phyloP scores from a whole-genome alignment of 2,797 vertebrate genomes.

The Mus caroli region DNA sequence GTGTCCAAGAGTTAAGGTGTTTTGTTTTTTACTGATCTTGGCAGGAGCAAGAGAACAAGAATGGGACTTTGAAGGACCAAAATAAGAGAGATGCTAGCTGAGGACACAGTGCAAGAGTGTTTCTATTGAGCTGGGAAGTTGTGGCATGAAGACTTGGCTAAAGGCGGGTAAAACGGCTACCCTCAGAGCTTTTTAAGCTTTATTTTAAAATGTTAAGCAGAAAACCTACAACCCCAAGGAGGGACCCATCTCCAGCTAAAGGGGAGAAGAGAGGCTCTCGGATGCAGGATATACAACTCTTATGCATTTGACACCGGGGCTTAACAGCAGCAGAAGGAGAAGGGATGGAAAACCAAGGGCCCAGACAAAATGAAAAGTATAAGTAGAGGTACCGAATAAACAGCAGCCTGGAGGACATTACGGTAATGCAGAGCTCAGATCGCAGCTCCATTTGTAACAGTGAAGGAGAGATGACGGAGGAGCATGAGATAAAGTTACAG shows the following conservation, averaged over 20 bases:
- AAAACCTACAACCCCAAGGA: conserved; percentile 42
- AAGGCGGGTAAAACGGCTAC: conserved; percentile 28
- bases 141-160: conserved; percentile 43
- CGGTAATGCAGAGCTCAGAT: conserved; percentile 40
- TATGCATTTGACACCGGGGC: neutral
- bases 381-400: conserved; percentile 63
- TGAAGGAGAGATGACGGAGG: conserved; percentile 52
- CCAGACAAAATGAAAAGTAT: conserved; percentile 62
- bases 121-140: neutral
- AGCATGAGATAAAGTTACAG: neutral
- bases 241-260: neutral
- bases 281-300: conserved; percentile 13
- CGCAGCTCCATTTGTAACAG: conserved; percentile 61
- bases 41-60: conserved; percentile 18
- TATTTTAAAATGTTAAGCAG: conserved; percentile 67
- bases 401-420: conserved; percentile 64
- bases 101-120: neutral
- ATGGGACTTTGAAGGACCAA: neutral
- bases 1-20: conserved; percentile 20
- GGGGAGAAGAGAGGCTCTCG: conserved; percentile 50
- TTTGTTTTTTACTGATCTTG: conserved; percentile 38
- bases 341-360: conserved; percentile 63
- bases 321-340: conserved; percentile 24
- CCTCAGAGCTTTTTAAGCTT: conserved; percentile 46
- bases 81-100: conserved; percentile 33